A percentile compares a stretch with the other conserved stretches of the same genome.
Evolutionary conservation across 2,113 vertebrate species (phyloP).

Genomic region (Tachuris rubrigastra): DNA sequence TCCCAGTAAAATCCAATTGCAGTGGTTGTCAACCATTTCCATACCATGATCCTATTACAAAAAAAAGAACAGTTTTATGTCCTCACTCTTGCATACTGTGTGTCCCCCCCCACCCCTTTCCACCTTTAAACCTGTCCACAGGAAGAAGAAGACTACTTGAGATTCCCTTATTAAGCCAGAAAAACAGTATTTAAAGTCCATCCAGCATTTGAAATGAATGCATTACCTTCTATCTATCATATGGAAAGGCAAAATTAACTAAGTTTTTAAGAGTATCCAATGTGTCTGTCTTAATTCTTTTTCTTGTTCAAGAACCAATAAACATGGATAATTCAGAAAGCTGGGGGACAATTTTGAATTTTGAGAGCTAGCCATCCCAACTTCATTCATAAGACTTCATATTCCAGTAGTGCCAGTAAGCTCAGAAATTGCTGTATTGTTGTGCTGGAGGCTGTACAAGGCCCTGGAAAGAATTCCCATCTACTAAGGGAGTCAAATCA

Average conservation of each 20-base stretch:
- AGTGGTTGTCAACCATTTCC: slow-evolving; percentile 13
- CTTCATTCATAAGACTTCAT: neutral
- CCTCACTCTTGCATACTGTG: neutral
- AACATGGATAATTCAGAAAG: neutral
- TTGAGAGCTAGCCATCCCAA: neutral
- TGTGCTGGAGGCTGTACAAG: neutral
- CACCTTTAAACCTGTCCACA: neutral
- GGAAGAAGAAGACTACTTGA: neutral
- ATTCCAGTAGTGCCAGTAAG: neutral
- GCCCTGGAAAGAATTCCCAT: neutral
- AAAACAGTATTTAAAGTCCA: neutral
- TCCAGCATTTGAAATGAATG: neutral
- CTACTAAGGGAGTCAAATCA: neutral
- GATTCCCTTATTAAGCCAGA: neutral
- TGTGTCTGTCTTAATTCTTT: neutral
- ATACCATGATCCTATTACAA: neutral
- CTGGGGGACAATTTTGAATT: neutral
- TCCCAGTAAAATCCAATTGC: slow-evolving; percentile 36
- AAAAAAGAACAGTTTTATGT: neutral
- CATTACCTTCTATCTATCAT: neutral
- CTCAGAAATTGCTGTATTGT: neutral
- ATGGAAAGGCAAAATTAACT: neutral
- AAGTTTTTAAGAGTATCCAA: neutral
- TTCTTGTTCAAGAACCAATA: neutral
- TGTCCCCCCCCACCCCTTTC: neutral